A percentile compares a stretch with the other conserved stretches of the same genome.
Conservation (phyloP, 1,140 invertebrate species). For the Achatina immaculata region DNA sequence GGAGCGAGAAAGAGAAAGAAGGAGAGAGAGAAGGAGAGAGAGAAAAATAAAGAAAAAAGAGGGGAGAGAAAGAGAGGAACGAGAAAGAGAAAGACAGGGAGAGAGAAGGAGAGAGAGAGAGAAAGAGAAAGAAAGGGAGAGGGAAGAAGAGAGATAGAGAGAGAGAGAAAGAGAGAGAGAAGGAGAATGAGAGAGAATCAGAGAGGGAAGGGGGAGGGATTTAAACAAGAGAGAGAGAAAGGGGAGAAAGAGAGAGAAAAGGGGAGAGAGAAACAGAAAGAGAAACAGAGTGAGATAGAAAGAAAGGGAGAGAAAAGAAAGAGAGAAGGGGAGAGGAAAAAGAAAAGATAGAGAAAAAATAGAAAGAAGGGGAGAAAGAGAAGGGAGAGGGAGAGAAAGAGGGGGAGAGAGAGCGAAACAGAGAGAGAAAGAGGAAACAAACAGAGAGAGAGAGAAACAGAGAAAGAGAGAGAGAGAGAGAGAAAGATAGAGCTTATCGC, state of each 20-base stretch:
- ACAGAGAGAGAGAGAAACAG: neutral
- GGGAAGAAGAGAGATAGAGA: neutral
- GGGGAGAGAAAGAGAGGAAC: neutral
- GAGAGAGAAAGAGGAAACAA: neutral
- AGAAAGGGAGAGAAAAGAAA: neutral
- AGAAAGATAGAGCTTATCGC: neutral
- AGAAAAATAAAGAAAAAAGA: neutral
- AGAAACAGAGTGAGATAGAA: neutral
- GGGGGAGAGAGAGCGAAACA: neutral
- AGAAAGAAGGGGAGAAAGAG: too few species aligned
- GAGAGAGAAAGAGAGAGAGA: neutral
- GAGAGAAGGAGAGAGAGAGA: neutral
- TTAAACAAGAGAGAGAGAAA: neutral
- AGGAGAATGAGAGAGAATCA: neutral
- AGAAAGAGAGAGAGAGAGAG: neutral
- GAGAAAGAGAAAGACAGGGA: neutral
- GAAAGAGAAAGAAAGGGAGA: slow-evolving; percentile 7
- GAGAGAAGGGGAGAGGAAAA: neutral
- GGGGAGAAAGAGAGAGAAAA: neutral
- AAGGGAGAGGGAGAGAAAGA: slow-evolving; percentile 7
- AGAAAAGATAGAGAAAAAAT: neutral
- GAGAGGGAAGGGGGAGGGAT: neutral
- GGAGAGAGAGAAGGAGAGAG: neutral
- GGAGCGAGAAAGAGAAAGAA: neutral
- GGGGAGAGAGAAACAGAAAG: neutral